A percentile compares a stretch with the other conserved stretches of the same genome.
Conservation (phyloP, 2,797 vertebrate species). For the Melanitta fusca region DNA sequence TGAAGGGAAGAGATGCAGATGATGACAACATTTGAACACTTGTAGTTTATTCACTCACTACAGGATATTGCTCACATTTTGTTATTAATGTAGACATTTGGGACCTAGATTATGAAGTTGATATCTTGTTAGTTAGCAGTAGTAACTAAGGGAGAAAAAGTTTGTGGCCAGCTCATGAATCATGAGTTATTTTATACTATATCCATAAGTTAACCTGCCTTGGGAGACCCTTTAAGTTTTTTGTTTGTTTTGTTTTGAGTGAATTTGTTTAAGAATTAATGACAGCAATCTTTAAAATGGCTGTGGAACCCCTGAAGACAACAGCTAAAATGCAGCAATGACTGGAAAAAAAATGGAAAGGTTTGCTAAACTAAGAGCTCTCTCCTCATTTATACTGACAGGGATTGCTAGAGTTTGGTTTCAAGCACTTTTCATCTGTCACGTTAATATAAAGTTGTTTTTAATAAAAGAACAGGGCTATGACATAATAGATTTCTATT, state of each 20-base stretch:
- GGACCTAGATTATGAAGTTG: neutral
- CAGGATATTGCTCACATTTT: neutral
- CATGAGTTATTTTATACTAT: neutral
- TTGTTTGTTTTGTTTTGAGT: neutral
- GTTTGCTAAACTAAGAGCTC: conserved; percentile 27
- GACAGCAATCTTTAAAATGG: neutral
- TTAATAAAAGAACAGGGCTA: conserved; percentile 69
- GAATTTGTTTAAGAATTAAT: neutral
- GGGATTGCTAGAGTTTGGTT: conserved; percentile 46
- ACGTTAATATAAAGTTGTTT: conserved; percentile 69
- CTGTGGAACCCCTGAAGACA: conserved; percentile 20
- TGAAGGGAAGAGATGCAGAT: neutral
- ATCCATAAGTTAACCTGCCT: neutral
- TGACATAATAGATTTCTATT: conserved; percentile 69
- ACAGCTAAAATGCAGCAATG: neutral
- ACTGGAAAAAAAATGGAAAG: neutral
- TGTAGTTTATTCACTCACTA: neutral
- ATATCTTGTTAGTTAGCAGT: neutral
- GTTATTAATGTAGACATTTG: neutral
- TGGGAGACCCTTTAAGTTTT: neutral
- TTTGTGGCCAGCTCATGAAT: conserved; percentile 3
- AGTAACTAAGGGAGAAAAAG: neutral
- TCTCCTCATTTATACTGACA: conserved; percentile 51
- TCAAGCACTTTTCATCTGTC: conserved; percentile 37
- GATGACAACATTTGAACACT: neutral